These are phyloP conservation scores for Taurulus bubalis DNA, from an alignment of 2,113 vertebrate species.

Conservation along the genomic window DNA sequence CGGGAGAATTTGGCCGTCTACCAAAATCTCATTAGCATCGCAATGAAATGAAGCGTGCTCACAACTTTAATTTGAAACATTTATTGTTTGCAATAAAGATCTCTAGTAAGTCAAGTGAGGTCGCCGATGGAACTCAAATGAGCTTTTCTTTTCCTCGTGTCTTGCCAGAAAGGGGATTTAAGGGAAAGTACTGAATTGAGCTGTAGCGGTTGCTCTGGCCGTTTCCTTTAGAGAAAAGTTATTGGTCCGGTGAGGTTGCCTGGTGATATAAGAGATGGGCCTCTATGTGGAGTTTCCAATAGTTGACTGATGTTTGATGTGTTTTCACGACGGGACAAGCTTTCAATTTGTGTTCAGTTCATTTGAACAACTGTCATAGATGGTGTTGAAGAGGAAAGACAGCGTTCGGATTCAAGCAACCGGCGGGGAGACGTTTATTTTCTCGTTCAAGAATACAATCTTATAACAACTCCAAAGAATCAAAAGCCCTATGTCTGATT, in stretches of 20 bases:
- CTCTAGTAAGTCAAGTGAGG: constrained; percentile 20
- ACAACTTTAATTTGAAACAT: constrained; percentile 48
- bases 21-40: constrained; percentile 55
- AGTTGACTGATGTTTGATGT: too few species aligned
- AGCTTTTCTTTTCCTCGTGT: neutral
- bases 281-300: too few species aligned
- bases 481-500: too few species aligned
- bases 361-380: too few species aligned
- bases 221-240: neutral
- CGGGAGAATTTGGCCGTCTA: constrained; percentile 32
- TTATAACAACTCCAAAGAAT: too few species aligned
- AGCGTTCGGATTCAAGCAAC: too few species aligned
- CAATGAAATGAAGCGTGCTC: constrained; percentile 15
- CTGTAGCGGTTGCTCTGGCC: neutral
- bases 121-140: constrained; percentile 13
- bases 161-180: neutral
- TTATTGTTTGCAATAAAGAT: constrained; percentile 49
- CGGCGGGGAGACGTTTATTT: too few species aligned
- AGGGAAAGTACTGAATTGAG: neutral
- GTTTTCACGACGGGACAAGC: too few species aligned
- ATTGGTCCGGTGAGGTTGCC: neutral
- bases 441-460: too few species aligned
- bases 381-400: too few species aligned
- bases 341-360: too few species aligned
- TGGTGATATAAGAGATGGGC: too few species aligned